These are phyloP conservation scores for Balaeniceps rex DNA, from an alignment of 2,113 vertebrate species.

Conservation along the genomic window DNA sequence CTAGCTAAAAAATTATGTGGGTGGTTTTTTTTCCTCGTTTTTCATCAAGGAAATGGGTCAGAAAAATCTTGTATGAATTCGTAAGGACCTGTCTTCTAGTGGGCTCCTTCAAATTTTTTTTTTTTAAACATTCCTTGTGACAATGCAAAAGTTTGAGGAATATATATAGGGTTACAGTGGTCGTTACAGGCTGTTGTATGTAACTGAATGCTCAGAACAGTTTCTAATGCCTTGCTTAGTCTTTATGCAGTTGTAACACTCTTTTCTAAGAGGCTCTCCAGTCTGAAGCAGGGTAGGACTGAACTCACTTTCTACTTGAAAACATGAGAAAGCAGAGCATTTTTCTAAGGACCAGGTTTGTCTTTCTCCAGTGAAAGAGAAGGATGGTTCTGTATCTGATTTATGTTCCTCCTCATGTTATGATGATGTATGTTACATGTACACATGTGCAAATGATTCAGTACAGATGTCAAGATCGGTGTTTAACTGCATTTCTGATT, in stretches of 20 bases:
- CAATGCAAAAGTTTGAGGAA: neutral
- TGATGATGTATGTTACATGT: neutral
- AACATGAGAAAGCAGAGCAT: neutral
- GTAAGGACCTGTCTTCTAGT: neutral
- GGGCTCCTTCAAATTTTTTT: neutral
- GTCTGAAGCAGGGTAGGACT: neutral
- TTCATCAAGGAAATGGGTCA: neutral
- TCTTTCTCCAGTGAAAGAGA: neutral
- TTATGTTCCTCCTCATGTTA: neutral
- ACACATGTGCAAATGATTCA: neutral
- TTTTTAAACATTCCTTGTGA: neutral
- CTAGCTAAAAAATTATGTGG: neutral
- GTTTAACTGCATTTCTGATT: neutral
- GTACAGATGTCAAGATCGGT: too few relatives aligned
- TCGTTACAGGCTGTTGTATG: neutral
- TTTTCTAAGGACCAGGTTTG: neutral
- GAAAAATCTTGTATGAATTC: neutral
- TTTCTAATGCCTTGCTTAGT: neutral
- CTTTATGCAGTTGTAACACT: accelerated
- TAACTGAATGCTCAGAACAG: neutral
- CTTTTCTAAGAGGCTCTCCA: neutral
- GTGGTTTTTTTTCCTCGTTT: accelerated
- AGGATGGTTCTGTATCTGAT: neutral
- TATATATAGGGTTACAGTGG: neutral
- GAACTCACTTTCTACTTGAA: neutral